These are phyloP conservation scores for Diarsia rubi DNA, from an alignment of 2,888 invertebrate species.

Conservation along the genomic window DNA sequence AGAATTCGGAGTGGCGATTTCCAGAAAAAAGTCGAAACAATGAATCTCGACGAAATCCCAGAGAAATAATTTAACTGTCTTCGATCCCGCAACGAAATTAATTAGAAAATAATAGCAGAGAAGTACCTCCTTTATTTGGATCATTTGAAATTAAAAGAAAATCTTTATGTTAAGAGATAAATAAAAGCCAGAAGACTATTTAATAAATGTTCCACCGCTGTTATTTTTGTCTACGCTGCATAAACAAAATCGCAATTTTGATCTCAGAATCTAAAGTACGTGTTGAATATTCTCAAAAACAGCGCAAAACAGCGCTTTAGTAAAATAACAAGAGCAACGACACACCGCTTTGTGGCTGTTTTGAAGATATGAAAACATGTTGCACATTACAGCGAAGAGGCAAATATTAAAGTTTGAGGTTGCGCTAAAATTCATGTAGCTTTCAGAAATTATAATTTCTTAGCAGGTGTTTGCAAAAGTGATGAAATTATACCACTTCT, in stretches of 20 bases:
- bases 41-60: no score
- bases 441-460: background rate
- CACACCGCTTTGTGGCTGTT: conserved; percentile 36
- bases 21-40: no score
- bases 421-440: background rate
- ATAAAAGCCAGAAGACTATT: background rate
- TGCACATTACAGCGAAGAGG: conserved; percentile 23
- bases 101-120: no score
- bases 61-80: no score
- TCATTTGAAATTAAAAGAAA: background rate
- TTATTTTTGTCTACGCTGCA: background rate
- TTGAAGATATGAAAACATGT: conserved; percentile 50
- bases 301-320: conserved; percentile 9
- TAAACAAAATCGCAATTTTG: conserved; percentile 18
- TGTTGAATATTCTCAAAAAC: conserved; percentile 28
- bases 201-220: background rate
- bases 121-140: no score
- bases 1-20: no score
- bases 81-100: no score
- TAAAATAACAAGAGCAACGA: conserved; percentile 30
- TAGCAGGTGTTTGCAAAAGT: background rate
- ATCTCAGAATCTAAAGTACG: background rate
- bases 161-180: background rate
- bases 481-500: background rate
- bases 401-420: conserved; percentile 46